These are phyloP conservation scores for Hypomecis punctinalis DNA, from an alignment of 2,888 invertebrate species.

Conservation along the genomic window DNA sequence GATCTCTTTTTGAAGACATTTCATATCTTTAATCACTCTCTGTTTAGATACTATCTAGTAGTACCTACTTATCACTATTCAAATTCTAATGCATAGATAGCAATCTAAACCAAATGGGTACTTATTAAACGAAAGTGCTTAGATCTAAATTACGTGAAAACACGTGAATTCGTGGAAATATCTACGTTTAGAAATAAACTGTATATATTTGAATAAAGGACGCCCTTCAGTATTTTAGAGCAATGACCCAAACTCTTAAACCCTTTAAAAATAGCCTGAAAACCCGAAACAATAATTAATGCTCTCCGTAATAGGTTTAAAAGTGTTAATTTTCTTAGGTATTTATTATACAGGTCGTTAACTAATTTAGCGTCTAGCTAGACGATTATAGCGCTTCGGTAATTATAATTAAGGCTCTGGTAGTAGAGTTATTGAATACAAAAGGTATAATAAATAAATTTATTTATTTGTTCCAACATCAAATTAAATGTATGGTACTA, in stretches of 20 bases:
- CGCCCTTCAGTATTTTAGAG: neutral
- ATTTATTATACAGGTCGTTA: neutral
- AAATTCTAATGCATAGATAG: constrained; percentile 1
- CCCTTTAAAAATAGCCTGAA: no score
- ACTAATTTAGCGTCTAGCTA: neutral
- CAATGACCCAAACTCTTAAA: neutral
- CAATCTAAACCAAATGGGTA: constrained; percentile 1
- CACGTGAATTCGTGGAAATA: neutral
- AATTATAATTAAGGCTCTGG: no score
- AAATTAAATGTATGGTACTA: no score
- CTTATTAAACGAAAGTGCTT: constrained; percentile 2
- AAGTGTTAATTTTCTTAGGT: constrained; percentile 1
- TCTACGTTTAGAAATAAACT: neutral
- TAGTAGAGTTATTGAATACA: neutral
- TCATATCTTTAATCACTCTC: no score
- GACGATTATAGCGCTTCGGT: neutral
- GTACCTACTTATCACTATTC: neutral
- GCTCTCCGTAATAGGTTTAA: neutral
- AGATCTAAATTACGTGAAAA: constrained; percentile 3
- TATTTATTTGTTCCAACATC: no score
- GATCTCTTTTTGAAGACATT: no score
- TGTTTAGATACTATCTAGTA: no score
- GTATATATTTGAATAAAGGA: neutral
- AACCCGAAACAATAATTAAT: neutral
- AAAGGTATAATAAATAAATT: no score